Base-by-base conservation (phyloP, 1,140 invertebrate species). In the Drosophila kurseongensis region DNA sequence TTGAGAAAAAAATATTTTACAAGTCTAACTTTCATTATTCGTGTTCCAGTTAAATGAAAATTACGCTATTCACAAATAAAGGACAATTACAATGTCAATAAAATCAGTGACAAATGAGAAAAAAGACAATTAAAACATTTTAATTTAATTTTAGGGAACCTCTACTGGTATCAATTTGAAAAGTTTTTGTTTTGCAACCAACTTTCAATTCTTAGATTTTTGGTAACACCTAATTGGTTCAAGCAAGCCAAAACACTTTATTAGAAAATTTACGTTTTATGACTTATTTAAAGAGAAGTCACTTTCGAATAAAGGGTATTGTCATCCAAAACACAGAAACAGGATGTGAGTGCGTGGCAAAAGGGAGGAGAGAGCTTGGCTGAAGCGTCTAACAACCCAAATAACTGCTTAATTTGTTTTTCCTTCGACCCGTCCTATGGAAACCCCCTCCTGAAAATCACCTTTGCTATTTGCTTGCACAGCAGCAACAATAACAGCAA, bases 361-460 rank as follows among this genome's bases (percentile, higher is more conserved):
- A 32, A 32, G 29, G 29, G 29, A 32, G 8, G 29, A 32, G 29
- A 32, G 8, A 7, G 6, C 29, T 32, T 32, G 29, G 47, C 60
- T 55, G 59, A 35, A 51, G 62, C 59, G 58, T 59, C 57, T 73
- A 78, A 88, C 71, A 79, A 78, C 67, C 80, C 84, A 88, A 89
- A 88, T 88, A 88, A 89, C 83, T 89, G 83, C 84, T 88, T 88
- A 88, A 88, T 88, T 88, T 88, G 83, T 88, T 88, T 79, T 80
- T 69, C 47, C 78, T 59, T 27, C 48, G 38, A 52, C 57, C 62
- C 63, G 23, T 32, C 41, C 27, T 12, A 13, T 32, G 16, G 14
- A 48, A 23, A 23, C 48, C 23, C 56, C 51, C 50, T 16, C 48
- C 45, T 7, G 12, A 66, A 14, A 36, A 54, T 73, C 56, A 67